phyloP scores from a whole-genome alignment of 2,888 invertebrate species.

The Hemithea aestivaria region DNA sequence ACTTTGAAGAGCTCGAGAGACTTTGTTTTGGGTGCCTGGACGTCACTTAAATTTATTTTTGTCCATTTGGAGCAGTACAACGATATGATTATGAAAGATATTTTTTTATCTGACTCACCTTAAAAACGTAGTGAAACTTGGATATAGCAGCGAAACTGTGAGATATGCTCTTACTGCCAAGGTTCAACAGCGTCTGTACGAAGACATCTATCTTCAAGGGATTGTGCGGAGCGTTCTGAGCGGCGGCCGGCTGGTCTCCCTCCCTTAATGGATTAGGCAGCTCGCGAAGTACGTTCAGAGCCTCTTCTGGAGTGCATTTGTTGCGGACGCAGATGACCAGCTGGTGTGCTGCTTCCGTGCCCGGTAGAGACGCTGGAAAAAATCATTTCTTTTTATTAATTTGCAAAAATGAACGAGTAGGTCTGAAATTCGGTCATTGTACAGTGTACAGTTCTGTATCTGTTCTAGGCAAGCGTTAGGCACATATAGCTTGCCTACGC shows the following conservation, averaged over 20 bases:
- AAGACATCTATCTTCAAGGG: constrained; percentile 98
- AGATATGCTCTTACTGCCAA: constrained; percentile 98
- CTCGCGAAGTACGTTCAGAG: constrained; percentile 90
- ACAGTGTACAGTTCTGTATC: too few relatives aligned
- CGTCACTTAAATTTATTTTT: too few relatives aligned
- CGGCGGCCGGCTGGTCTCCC: constrained; percentile 81
- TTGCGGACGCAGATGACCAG: constrained; percentile 92
- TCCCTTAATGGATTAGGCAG: constrained; percentile 89
- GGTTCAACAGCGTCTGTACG: constrained; percentile 94
- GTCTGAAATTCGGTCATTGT: too few relatives aligned
- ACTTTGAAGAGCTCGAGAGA: too few relatives aligned
- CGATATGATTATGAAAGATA: too few relatives aligned
- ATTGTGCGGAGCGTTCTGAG: constrained; percentile 87
- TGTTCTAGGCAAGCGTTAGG: too few relatives aligned
- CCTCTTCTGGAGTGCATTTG: constrained; percentile 94
- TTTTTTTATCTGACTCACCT: constrained; percentile 77
- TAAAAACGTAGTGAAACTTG: constrained; percentile 95
- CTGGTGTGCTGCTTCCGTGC: constrained; percentile 91
- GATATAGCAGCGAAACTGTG: constrained; percentile 99
- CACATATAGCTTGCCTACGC: too few relatives aligned
- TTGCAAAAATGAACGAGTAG: too few relatives aligned
- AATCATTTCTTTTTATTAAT: too few relatives aligned
- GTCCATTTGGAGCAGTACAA: too few relatives aligned
- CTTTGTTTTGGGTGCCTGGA: too few relatives aligned
- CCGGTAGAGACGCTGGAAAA: constrained; percentile 84